Conservation (phyloP, 2,113 vertebrate species). For the Bos indicus region DNA sequence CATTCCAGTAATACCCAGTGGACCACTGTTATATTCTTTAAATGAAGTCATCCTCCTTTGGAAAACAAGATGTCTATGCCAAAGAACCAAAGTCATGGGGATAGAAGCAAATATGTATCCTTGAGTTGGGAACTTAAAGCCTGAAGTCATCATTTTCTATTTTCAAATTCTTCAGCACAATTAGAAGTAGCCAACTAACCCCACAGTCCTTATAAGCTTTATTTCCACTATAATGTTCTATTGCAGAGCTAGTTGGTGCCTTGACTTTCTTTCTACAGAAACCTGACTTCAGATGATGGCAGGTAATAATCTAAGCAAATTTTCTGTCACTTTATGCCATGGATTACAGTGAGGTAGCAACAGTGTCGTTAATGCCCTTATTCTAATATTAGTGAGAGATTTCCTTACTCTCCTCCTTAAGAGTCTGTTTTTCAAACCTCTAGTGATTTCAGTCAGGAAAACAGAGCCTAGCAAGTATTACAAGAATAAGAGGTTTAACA, state of each 20-base stretch:
- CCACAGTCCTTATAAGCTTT: neutral
- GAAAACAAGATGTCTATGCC: neutral
- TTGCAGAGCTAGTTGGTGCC: neutral
- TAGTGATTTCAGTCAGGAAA: neutral
- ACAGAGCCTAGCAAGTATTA: neutral
- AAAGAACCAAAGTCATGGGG: neutral
- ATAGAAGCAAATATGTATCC: neutral
- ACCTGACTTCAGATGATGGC: neutral
- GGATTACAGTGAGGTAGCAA: neutral
- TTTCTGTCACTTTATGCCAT: neutral
- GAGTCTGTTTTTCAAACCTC: neutral
- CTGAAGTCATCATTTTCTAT: neutral
- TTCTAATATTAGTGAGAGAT: neutral
- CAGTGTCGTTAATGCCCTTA: neutral
- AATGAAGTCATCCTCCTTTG: neutral
- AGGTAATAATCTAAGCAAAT: neutral
- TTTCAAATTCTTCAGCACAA: neutral
- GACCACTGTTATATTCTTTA: neutral
- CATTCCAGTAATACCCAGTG: neutral
- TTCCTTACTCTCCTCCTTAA: neutral
- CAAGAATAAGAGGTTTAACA: neutral
- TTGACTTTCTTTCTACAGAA: neutral
- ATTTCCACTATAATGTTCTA: neutral
- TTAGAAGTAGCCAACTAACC: neutral
- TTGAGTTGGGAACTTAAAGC: neutral